These are phyloP conservation scores for Tupaia tana DNA, from an alignment of 2,113 vertebrate genomes.

Conservation along the genomic window DNA sequence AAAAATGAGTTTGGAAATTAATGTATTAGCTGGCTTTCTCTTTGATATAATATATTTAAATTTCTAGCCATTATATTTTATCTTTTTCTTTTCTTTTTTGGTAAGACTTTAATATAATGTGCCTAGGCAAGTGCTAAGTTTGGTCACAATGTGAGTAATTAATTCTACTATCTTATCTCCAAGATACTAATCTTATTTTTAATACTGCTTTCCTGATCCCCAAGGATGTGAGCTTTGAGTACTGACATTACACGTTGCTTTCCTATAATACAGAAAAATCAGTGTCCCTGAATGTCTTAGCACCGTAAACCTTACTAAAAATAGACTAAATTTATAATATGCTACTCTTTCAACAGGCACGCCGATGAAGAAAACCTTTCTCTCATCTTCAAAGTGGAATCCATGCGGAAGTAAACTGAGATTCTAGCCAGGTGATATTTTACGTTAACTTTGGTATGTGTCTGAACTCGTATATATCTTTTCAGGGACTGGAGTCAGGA, in stretches of 20 bases:
- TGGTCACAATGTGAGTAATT: background rate
- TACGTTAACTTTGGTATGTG: background rate
- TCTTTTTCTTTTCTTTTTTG: background rate
- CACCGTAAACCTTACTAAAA: background rate
- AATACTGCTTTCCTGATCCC: background rate
- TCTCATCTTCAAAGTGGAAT: background rate
- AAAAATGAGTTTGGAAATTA: background rate
- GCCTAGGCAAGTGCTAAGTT: background rate
- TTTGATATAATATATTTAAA: background rate
- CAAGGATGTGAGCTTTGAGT: background rate
- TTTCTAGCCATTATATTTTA: background rate
- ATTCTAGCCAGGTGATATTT: background rate
- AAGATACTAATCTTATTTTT: background rate
- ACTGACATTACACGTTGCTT: background rate
- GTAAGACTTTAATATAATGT: background rate
- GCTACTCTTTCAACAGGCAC: background rate
- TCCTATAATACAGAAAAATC: background rate
- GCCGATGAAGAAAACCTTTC: background rate
- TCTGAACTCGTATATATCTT: background rate
- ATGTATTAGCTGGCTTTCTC: background rate
- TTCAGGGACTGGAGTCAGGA: background rate
- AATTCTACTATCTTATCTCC: background rate
- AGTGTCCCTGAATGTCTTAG: background rate
- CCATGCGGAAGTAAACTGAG: background rate
- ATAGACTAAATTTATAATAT: background rate